These are phyloP conservation scores for Sebastes variabilis DNA, from an alignment of 2,797 vertebrate genomes.

Conservation along the genomic window DNA sequence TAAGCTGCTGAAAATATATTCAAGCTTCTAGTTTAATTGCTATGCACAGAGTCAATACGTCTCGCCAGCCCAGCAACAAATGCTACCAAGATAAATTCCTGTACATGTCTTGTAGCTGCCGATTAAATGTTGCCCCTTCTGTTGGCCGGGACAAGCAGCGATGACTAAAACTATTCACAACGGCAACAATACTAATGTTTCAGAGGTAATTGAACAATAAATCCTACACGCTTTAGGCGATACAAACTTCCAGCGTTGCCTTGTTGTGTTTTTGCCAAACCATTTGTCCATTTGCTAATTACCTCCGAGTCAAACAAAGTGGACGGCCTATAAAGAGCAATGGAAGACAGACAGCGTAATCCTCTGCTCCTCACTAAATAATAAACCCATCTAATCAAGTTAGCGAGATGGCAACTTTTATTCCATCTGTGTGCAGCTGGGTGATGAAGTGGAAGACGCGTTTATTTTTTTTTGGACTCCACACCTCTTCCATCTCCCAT, in stretches of 20 bases:
- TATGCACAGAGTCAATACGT: not conserved
- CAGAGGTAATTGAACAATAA: constrained; percentile 53
- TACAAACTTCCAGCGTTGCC: constrained; percentile 29
- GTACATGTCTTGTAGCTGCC: not conserved
- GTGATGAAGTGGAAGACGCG: constrained; percentile 31
- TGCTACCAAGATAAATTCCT: constrained; percentile 26
- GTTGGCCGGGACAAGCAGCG: not conserved
- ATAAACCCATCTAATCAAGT: constrained; percentile 60
- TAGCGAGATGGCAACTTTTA: constrained; percentile 46
- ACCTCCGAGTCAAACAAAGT: constrained; percentile 51
- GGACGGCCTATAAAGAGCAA: constrained; percentile 39
- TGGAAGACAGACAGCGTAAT: constrained; percentile 13
- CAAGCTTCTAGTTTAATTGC: not conserved
- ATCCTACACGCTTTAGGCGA: constrained; percentile 31
- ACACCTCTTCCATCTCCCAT: constrained; percentile 34
- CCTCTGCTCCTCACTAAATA: constrained; percentile 50
- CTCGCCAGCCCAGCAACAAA: not conserved
- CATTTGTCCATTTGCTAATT: constrained; percentile 66
- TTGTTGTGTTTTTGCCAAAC: constrained; percentile 45
- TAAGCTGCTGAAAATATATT: not conserved
- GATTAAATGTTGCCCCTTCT: constrained; percentile 35
- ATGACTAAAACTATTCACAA: constrained; percentile 47
- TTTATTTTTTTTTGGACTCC: constrained; percentile 36
- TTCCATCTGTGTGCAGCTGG: constrained; percentile 37
- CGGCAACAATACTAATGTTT: constrained; percentile 40